Conservation (phyloP, 2,888 invertebrate species). For the Octodonta nipae region DNA sequence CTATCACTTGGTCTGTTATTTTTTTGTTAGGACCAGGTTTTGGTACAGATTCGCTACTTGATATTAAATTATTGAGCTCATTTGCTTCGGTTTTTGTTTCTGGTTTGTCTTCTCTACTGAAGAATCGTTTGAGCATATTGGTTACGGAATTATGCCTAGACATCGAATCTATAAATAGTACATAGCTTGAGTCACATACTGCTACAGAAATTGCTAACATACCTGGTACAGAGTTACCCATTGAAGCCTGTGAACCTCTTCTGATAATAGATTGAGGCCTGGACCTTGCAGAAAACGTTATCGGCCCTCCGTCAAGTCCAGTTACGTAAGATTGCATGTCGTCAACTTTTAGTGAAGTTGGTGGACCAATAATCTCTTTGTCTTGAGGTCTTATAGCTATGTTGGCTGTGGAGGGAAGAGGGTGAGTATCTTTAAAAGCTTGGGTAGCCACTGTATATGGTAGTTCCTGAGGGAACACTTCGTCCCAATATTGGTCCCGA, state of each 20-base stretch:
- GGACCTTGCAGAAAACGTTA: slow-evolving; percentile 30
- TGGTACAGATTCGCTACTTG: slow-evolving; percentile 30
- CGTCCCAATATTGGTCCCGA: slow-evolving; percentile 84
- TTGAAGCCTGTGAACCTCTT: slow-evolving; percentile 18
- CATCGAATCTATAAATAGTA: slow-evolving; percentile 45
- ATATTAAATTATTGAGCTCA: slow-evolving; percentile 19
- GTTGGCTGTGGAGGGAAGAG: slow-evolving; percentile 74
- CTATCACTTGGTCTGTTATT: slow-evolving; percentile 58
- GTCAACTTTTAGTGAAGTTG: slow-evolving; percentile 22
- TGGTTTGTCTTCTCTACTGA: slow-evolving; percentile 55
- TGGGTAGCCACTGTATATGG: slow-evolving; percentile 79
- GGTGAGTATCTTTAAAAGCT: slow-evolving; percentile 70
- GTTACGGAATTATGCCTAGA: slow-evolving; percentile 65
- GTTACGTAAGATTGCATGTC: slow-evolving; percentile 44
- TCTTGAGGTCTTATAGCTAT: slow-evolving; percentile 61
- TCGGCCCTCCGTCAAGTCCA: slow-evolving; percentile 21
- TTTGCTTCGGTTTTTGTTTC: slow-evolving; percentile 16
- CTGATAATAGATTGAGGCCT: slow-evolving; percentile 13
- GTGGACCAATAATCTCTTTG: slow-evolving; percentile 27
- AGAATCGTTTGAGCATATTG: slow-evolving; percentile 60
- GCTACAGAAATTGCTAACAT: too few species aligned
- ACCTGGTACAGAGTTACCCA: slow-evolving; percentile 27
- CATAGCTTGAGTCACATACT: too few species aligned
- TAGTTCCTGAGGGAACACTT: slow-evolving; percentile 70
- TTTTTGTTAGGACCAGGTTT: slow-evolving; percentile 42